Percentiles rank a stretch among this genome's conserved stretches.
Evolutionary conservation across 2,797 vertebrate genomes (phyloP).

Genomic region (Nyctibius grandis): DNA sequence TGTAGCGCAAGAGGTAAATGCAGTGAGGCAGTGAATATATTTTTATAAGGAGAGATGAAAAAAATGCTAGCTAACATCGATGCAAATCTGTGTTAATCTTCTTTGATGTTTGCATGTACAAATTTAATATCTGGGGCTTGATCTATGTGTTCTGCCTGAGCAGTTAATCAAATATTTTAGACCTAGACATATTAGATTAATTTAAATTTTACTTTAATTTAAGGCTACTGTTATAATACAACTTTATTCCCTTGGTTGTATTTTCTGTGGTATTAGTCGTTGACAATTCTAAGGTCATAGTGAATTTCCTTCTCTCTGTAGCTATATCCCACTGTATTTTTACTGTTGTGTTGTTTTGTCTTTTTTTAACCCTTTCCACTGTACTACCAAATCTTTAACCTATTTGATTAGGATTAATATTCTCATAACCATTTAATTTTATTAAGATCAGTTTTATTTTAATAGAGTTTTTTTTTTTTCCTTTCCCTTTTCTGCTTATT

Average conservation of each 20-base stretch:
- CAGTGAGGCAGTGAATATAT: not conserved
- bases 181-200: not conserved
- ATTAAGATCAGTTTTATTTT: not conserved
- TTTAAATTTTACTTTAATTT: not conserved
- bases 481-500: not conserved
- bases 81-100: not conserved
- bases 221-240: not conserved
- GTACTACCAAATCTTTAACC: not conserved
- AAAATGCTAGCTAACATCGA: not conserved
- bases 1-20: not conserved
- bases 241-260: not conserved
- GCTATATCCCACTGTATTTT: not conserved
- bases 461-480: not conserved
- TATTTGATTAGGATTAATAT: not conserved
- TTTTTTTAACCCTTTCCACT: not conserved
- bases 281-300: rapidly evolving
- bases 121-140: not conserved
- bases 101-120: not conserved
- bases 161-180: not conserved
- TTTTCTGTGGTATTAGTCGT: not conserved
- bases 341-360: not conserved
- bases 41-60: not conserved
- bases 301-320: not conserved
- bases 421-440: not conserved
- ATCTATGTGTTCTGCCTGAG: not conserved